Conservation (phyloP, 2,113 vertebrate species). For the Passerina amoena region DNA sequence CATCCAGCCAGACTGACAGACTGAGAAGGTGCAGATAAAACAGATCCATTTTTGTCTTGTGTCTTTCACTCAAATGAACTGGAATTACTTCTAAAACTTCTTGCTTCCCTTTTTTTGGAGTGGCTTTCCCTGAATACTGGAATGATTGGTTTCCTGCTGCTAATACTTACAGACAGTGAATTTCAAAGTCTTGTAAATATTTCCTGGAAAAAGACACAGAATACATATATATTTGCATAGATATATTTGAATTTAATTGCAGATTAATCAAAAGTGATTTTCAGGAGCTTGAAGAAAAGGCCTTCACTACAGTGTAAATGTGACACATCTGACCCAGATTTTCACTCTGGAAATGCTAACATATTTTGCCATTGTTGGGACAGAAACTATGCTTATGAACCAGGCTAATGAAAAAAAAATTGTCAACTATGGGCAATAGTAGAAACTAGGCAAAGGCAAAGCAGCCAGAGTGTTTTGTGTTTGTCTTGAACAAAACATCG, state of each 20-base stretch:
- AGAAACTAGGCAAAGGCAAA: not conserved
- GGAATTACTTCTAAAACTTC: not conserved
- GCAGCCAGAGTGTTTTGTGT: not conserved
- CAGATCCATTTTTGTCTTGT: not conserved
- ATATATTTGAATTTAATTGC: not conserved
- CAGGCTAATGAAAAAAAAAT: not conserved
- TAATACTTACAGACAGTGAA: not conserved
- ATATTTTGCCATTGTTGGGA: not conserved
- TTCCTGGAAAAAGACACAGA: not conserved
- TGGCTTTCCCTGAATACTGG: not conserved
- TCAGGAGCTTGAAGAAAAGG: not conserved
- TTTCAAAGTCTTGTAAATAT: not conserved
- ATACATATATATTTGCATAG: not conserved
- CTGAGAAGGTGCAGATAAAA: not conserved
- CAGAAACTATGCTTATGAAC: not conserved
- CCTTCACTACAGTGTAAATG: not conserved
- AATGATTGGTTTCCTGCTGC: not conserved
- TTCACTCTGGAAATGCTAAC: not conserved
- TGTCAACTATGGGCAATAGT: fast-evolving
- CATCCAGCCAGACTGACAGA: not conserved
- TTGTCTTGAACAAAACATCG: not conserved
- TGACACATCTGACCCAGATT: not conserved
- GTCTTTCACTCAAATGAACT: not conserved
- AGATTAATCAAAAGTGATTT: not conserved
- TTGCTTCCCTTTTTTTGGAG: not conserved